Conservation (phyloP, 2,888 invertebrate species). For the Exocentrus adspersus region DNA sequence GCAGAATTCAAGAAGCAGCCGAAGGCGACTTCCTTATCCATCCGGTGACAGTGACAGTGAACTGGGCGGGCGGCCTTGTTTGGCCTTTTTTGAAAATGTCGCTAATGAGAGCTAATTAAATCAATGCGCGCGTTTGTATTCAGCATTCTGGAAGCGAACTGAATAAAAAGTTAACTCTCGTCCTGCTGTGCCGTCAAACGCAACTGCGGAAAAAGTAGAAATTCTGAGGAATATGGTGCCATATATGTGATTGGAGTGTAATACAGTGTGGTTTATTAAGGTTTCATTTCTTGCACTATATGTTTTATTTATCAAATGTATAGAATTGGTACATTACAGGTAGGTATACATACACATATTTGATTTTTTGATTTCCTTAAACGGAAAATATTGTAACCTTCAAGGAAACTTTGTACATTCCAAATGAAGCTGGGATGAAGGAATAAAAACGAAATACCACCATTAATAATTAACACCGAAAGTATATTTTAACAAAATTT, state of each 20-base stretch:
- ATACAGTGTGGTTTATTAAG: background rate
- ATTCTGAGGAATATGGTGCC: background rate
- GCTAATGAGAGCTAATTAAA: conserved; percentile 42
- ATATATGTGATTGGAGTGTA: conserved; percentile 3
- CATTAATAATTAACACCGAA: too few relatives aligned
- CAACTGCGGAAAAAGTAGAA: background rate
- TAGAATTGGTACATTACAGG: too few relatives aligned
- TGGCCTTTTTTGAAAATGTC: conserved; percentile 40
- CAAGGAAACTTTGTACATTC: too few relatives aligned
- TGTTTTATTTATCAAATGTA: too few relatives aligned
- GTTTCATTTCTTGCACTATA: too few relatives aligned
- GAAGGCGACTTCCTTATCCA: background rate
- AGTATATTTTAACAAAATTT: too few relatives aligned
- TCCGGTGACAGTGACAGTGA: conserved; percentile 33
- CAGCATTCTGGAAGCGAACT: background rate
- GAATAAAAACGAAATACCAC: too few relatives aligned
- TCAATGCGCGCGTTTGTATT: conserved; percentile 35
- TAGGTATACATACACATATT: too few relatives aligned
- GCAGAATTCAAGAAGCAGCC: background rate
- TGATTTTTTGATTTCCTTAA: too few relatives aligned
- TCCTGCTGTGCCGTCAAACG: background rate
- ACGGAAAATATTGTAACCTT: too few relatives aligned
- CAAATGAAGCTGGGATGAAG: too few relatives aligned
- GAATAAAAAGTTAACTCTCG: background rate
- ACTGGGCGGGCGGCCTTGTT: conserved; percentile 34